phyloP scores from a whole-genome alignment of 1,140 invertebrate species.

The Laodelphax striatellus region DNA sequence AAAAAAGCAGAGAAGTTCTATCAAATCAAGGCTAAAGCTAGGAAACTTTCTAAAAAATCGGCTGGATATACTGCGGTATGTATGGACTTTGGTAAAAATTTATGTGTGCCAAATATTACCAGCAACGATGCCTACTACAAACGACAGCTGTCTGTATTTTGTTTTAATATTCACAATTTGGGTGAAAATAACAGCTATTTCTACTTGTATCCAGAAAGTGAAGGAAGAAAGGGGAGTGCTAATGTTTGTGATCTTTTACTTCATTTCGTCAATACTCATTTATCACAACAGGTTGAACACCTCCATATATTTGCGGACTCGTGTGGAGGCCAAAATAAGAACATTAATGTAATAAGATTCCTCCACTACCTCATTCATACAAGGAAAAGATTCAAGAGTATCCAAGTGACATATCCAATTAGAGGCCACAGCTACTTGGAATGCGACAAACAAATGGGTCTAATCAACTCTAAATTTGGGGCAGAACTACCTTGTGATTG shows the following conservation, averaged over 20 bases:
- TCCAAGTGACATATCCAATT: slow-evolving; percentile 11
- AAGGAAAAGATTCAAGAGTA: slow-evolving; percentile 4
- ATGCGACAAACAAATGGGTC: slow-evolving; percentile 10
- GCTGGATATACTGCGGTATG: background rate
- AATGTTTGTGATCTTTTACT: background rate
- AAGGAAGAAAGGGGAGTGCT: slow-evolving; percentile 4
- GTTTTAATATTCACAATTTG: slow-evolving; percentile 4
- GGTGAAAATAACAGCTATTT: background rate
- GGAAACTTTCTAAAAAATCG: background rate
- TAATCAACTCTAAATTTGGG: slow-evolving; percentile 4
- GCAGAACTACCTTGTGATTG: slow-evolving; percentile 5
- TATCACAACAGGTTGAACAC: background rate
- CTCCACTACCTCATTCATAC: slow-evolving; percentile 19
- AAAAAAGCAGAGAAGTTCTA: background rate
- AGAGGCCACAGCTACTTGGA: slow-evolving; percentile 11
- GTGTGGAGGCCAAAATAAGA: slow-evolving; percentile 9
- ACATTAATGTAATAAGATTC: slow-evolving; percentile 9
- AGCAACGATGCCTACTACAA: slow-evolving; percentile 5
- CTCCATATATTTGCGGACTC: slow-evolving; percentile 2
- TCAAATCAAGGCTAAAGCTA: background rate
- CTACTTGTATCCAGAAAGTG: slow-evolving; percentile 7
- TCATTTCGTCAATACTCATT: background rate
- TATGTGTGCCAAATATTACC: slow-evolving; percentile 1
- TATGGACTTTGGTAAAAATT: background rate
- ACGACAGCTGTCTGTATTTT: slow-evolving; percentile 4